Evolutionary conservation across 2,888 invertebrate species (phyloP), one percentile per base, ranked within the genome.

Genomic region (Drosophila nr. perissopoda): DNA sequence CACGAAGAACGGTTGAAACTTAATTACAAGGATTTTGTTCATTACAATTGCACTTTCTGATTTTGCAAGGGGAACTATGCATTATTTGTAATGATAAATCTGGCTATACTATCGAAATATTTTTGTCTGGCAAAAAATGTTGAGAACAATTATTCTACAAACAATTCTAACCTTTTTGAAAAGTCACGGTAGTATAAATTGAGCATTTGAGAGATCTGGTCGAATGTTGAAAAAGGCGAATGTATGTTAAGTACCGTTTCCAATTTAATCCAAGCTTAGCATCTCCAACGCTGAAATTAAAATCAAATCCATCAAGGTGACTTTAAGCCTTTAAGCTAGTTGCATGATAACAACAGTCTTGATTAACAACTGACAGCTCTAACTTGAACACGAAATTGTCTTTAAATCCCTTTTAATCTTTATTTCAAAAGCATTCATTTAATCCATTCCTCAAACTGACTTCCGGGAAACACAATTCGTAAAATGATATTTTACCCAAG

Each of bases 221-320:
- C 25, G 33, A 51, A 29, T 34, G 29, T 49, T 42, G 36, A 34
- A 31, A 27, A 18, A 21, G 29, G 4, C 16, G 42, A 67, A 56
- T 10, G 38, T 46, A 38, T 40, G 31, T 31, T 29, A 46, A 48
- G 52, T 46, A 27, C 36, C 36, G 18, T 51, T 53, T 48, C 49
- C 36, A 57, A 56, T 68, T 79, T 53, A 89, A 56, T 88, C 81
- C 84, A 85, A 81, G 49, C 67, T 64, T 40, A 85, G 72, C 61
- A 87, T 73, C 64, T 87, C 73, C 65, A 86, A 57, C 54, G 70
- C 89, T 88, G 84, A 89, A 89, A 87, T 76, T 68, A 74, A 86
- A 73, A 75, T 53, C 58, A 69, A 76, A 76, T 63, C 48, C 34
- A 63, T 72, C 36, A 49, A 49, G 31, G 38, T 31, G 10, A 46